phyloP scores from a whole-genome alignment of 2,797 vertebrate species.

The Phataginus tetradactyla region DNA sequence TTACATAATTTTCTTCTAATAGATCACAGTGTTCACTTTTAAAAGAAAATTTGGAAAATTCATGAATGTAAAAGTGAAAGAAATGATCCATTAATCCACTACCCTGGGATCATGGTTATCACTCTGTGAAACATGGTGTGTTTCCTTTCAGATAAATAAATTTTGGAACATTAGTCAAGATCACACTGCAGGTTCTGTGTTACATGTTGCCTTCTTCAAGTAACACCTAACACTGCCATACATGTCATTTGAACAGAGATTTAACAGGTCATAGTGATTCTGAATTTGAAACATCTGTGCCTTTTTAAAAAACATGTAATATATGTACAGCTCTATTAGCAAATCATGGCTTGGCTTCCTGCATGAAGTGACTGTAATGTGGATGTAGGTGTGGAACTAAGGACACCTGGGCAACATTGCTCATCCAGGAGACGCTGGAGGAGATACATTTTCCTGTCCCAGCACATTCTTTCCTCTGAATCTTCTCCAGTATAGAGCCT shows the following conservation, averaged over 20 bases:
- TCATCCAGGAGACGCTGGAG: not conserved
- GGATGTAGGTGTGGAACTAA: constrained; percentile 72
- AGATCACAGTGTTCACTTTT: not conserved
- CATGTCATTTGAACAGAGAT: not conserved
- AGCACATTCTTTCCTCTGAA: not conserved
- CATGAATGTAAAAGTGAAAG: not conserved
- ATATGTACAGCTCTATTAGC: not conserved
- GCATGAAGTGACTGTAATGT: constrained; percentile 71
- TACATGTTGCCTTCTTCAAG: not conserved
- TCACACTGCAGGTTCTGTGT: not conserved
- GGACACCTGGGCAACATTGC: not conserved
- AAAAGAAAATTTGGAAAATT: not conserved
- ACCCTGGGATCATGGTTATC: not conserved
- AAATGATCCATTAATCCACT: not conserved
- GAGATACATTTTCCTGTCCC: not conserved
- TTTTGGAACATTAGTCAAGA: not conserved
- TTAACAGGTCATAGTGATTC: not conserved
- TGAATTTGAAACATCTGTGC: not conserved
- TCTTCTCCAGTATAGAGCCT: not conserved
- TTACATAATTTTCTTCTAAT: not conserved
- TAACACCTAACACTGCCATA: not conserved
- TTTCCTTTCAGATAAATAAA: not conserved
- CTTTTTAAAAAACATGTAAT: constrained; percentile 28
- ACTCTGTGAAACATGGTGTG: not conserved
- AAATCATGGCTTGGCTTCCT: not conserved